These are phyloP conservation scores for Leuciscus idus DNA, from an alignment of 2,113 vertebrate species.

Conservation along the genomic window DNA sequence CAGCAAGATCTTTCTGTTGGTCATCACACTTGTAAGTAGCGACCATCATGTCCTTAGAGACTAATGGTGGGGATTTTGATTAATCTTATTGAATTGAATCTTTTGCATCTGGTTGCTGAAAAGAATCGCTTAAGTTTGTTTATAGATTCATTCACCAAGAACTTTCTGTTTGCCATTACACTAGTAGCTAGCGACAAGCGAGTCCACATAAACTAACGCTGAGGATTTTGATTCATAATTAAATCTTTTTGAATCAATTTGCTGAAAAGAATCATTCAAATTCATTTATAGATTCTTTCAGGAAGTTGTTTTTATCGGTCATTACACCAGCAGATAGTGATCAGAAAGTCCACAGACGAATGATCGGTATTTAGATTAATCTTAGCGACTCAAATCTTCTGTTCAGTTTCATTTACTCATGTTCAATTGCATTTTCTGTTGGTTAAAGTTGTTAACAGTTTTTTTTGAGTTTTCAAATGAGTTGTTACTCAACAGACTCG, in stretches of 20 bases:
- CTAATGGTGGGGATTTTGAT: background rate
- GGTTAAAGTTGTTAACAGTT: background rate
- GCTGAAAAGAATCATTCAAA: background rate
- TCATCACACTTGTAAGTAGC: background rate
- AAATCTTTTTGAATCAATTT: background rate
- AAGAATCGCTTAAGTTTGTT: background rate
- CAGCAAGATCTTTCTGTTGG: background rate
- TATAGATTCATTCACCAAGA: background rate
- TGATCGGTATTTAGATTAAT: background rate
- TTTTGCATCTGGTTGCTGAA: background rate
- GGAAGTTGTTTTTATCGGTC: background rate
- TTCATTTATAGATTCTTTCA: background rate
- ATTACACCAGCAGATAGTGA: background rate
- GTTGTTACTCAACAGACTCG: background rate
- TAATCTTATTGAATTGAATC: background rate
- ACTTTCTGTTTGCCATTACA: background rate
- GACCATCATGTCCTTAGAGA: background rate
- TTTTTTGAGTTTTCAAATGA: background rate
- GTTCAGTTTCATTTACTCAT: background rate
- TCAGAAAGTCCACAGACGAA: background rate
- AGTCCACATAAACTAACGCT: background rate
- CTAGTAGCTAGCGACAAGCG: background rate
- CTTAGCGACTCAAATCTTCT: background rate
- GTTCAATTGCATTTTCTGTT: background rate
- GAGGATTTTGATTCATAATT: background rate